phyloP scores from a whole-genome alignment of 2,113 vertebrate species.

The Ondatra zibethicus region DNA sequence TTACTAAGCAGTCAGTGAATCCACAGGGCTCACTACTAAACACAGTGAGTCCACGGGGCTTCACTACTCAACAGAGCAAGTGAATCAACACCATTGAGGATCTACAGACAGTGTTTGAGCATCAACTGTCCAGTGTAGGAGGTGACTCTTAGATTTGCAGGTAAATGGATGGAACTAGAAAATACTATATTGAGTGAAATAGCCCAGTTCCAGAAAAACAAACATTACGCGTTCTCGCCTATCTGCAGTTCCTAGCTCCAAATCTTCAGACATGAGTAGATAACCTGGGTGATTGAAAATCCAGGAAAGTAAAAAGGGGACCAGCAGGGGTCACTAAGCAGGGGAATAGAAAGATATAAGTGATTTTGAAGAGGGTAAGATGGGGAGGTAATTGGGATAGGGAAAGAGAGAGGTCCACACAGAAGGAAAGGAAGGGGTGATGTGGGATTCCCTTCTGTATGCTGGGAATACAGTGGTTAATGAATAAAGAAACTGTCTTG shows the following conservation, averaged over 20 bases:
- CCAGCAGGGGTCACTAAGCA: not conserved
- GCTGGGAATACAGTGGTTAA: no score
- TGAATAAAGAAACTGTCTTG: no score
- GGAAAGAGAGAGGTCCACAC: not conserved
- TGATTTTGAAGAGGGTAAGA: not conserved
- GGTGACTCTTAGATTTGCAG: not conserved
- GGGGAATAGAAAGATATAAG: not conserved
- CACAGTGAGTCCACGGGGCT: not conserved
- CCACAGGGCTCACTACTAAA: not conserved
- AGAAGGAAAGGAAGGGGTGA: not conserved
- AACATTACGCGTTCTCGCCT: no score
- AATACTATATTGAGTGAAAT: not conserved
- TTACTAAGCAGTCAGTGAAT: not conserved
- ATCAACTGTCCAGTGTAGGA: not conserved
- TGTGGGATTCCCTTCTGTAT: no score
- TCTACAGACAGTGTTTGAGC: constrained; percentile 1
- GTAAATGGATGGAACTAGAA: not conserved
- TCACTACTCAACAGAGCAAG: not conserved
- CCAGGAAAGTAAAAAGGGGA: not conserved
- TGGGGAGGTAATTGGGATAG: not conserved
- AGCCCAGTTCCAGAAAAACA: not conserved
- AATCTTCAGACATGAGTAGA: not conserved
- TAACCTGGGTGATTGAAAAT: not conserved
- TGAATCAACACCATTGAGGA: not conserved
- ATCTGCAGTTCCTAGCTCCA: no score